These are phyloP conservation scores for Nibea coibor DNA, from an alignment of 2,113 vertebrate species.

Conservation along the genomic window DNA sequence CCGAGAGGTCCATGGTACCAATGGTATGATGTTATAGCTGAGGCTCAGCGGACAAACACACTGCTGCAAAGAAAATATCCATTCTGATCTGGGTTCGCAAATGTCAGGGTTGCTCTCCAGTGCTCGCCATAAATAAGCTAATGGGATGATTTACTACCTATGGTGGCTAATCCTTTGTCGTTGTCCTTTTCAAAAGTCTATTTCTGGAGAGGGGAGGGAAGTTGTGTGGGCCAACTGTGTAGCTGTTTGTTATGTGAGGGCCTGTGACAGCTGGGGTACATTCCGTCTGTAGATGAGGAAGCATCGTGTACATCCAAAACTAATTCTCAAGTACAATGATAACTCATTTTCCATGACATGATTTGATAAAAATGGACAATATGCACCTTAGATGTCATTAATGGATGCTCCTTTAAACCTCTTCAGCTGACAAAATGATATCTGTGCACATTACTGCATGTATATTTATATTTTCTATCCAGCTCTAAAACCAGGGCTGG, in stretches of 20 bases:
- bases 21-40: constrained; percentile 76
- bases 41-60: constrained; percentile 31
- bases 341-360: constrained; percentile 40
- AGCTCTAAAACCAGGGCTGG: constrained; percentile 13
- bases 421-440: constrained; percentile 5
- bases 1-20: constrained; percentile 90
- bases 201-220: constrained; percentile 84
- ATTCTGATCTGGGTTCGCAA: constrained; percentile 67
- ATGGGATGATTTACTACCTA: constrained; percentile 82
- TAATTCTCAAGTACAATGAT: constrained; percentile 38
- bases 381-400: neutral
- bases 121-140: constrained; percentile 87
- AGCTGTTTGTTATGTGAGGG: constrained; percentile 88
- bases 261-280: constrained; percentile 90
- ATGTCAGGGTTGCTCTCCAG: constrained; percentile 63
- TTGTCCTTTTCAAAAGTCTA: constrained; percentile 89
- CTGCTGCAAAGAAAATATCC: constrained; percentile 36
- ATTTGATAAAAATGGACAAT: constrained; percentile 6
- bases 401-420: neutral
- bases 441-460: neutral
- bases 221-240: constrained; percentile 85
- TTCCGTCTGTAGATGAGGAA: constrained; percentile 74
- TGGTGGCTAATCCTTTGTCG: constrained; percentile 89
- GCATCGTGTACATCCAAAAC: constrained; percentile 39
- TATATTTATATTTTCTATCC: constrained; percentile 26